Base-by-base conservation (phyloP, 2,888 invertebrate genomes). In the Laothoe populi region DNA sequence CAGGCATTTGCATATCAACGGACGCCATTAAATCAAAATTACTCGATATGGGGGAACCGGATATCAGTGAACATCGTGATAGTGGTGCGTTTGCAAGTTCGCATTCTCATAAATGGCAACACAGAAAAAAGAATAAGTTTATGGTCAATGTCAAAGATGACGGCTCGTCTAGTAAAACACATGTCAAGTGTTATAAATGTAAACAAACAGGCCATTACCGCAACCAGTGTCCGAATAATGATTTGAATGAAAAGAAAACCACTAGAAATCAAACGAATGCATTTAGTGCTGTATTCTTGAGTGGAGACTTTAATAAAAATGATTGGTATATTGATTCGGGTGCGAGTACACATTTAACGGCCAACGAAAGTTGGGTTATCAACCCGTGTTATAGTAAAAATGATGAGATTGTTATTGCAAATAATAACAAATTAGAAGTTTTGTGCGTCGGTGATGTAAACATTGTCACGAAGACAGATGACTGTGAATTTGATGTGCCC, bases 261-360 rank as follows among this genome's bases (percentile, higher is more conserved):
- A 23, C 57, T 57, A n/a, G 24, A 40, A 65, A 59, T 40, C 13
- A 49, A 57, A 35, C 59, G 49, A 73, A 40, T 4, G 40, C 40
- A 4, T 40, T 40, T 40, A n/a, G n/a, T 40, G 40, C 40, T 1
- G 40, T 40, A 2, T 40, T 40, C n/a, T 2, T 40, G 2, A 40
- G 4, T n/a, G 40, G n/a, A 13, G 1, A 13, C 1, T 40, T n/a
- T 67, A 66, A 60, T n/a, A 73, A 70, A 59, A 66, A 42, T 5
- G 72, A 71, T 48, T 72, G 68, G 70, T 72, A 71, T 59, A 60
- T 71, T 49, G 73, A 73, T 63, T 69, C 69, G 8, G 71, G 72
- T 13, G 73, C 73, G 40, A 75, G 74, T 62, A 49, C 23, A 1
- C 74, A 75, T 53, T 64, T 75, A 64, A 68, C 69, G 7, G 57